Evolutionary conservation across 2,797 vertebrate species (phyloP), one percentile per base, ranked within the genome.

Genomic region (Odontamblyopus rebecca): DNA sequence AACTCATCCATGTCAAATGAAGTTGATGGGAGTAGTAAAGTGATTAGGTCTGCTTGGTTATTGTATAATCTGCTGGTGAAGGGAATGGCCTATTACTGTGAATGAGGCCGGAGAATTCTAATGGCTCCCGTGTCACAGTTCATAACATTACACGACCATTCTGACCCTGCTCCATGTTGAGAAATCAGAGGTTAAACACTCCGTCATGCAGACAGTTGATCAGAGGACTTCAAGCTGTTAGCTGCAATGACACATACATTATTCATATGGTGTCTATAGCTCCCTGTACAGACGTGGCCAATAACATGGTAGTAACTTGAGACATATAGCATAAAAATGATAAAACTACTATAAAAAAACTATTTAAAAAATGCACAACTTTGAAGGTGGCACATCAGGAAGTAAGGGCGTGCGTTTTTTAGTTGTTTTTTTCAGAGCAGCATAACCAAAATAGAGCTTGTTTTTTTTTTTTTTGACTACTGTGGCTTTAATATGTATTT

Each of bases 121-220:
- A 65, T 65, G 63, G 63, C 63, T 50, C 15, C 16, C 44, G 4
- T 29, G 41, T 65, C 38, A 63, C 35, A 44, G 62, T 44, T 64
- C 35, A 44, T 23, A 13, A 12, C 23, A 8, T 29, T 50, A 50
- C 63, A 50, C 3, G 41, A 19, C 26, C 63, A 50, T 44, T 19
- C 18, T 51, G 44, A 66, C 41, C 63, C 27, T 16, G 19, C 23
- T 48, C 41, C 41, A 15, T 65, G 63, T 48, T 29, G 23, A 15
- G 41, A 48, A 50, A 65, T 50, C 63, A 48, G 27, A 38, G 32
- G 61, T 41, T 23, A 44, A 63, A 41, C 9, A 26, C 35, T 41
- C 60, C 61, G 9, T 63, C 61, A 16, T 15, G 16, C 60, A 44
- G 35, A 9, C 3, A 11, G 19, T 63, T 63, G 61, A 61, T 32